Evolutionary conservation across 2,113 vertebrate genomes (phyloP), one percentile per base, ranked within the genome.

Genomic region (Muntiacus muntjak): DNA sequence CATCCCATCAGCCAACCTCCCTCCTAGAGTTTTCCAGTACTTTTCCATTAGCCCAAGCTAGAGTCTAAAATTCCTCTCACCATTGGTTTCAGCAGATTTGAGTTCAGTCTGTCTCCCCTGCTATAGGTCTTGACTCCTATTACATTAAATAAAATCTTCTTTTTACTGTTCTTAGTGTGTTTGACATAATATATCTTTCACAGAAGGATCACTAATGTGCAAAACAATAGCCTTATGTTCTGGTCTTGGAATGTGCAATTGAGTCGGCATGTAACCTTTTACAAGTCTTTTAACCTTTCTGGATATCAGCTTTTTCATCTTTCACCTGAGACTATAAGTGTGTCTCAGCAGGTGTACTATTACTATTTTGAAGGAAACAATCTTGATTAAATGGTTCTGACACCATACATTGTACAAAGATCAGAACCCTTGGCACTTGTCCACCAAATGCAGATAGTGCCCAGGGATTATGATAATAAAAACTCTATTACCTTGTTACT

Each of bases 171-270:
- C 74, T 50, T 40, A 67, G n/a, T 50, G 30, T 47, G 43, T 60
- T 25, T 76, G 54, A 21, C 58, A 25, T 23, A 74, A 25, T 43
- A 67, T 45, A 83, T 45, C 28, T 71, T 76, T 36, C 33, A 54
- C 28, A 55, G 8, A 92, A 55, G 11, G 30, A 45, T 36, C 17
- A 36, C 3, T 64, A 13, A 1, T 47, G 19, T 58, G 30, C 40
- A 9, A 11, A 21, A 8, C 7, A 58, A 16, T 12, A 47, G 15
- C n/a, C 4, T 4, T 23, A 26, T 5, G 0, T 43, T 91, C n/a
- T 90, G 9, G 26, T 52, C 16, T 57, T 36, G 36, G 7, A 71
- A 10, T 54, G 5, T 43, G 3, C 11, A 19, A 4, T 6, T 47
- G 30, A 52, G 13, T 58, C 4, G 47, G 13, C 7, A 10, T 16